These are phyloP conservation scores for Dicaeum eximium DNA, from an alignment of 2,113 vertebrate species.

Conservation along the genomic window DNA sequence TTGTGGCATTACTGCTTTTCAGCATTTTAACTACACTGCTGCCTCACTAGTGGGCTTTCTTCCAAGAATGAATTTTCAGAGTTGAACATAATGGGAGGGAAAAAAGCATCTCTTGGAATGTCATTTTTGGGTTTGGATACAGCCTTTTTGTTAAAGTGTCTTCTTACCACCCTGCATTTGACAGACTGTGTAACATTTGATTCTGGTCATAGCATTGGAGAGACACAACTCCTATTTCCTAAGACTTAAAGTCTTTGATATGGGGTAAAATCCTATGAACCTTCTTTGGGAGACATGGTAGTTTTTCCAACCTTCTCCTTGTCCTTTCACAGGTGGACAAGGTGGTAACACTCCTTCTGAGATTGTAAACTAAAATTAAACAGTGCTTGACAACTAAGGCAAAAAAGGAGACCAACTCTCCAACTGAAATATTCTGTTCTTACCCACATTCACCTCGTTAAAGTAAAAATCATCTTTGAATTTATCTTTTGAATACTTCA, in stretches of 20 bases:
- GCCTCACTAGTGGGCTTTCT: neutral
- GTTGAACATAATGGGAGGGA: neutral
- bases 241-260: neutral
- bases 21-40: neutral
- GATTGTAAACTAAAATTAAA: neutral
- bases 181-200: neutral
- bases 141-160: neutral
- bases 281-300: neutral
- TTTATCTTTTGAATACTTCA: neutral
- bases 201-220: neutral
- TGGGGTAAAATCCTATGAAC: neutral
- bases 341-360: neutral
- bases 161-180: neutral
- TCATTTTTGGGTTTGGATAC: neutral
- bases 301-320: neutral
- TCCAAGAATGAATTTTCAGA: neutral
- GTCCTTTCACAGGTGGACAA: neutral
- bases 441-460: neutral
- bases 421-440: neutral
- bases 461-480: conserved; percentile 7
- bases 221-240: neutral
- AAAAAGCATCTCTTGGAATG: neutral
- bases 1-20: neutral
- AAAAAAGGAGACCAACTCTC: neutral
- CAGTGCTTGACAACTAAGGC: neutral